Evolutionary conservation across 2,797 vertebrate genomes (phyloP), one percentile per base, ranked within the genome.

Genomic region (Varecia variegata): DNA sequence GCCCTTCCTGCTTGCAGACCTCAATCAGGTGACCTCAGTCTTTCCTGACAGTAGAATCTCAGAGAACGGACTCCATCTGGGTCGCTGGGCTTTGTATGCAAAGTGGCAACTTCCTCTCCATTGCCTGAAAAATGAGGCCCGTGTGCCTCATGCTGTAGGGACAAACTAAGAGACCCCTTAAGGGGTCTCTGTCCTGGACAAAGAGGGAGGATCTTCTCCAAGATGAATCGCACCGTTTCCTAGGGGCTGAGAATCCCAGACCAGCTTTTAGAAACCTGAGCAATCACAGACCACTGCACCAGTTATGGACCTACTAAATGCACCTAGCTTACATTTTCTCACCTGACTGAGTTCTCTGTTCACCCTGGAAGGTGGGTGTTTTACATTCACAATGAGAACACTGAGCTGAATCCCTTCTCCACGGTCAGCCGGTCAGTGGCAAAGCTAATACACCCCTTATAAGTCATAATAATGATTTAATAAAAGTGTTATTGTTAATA

Each of bases 401-500:
- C 21, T 5, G 15, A 35, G 58, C 12, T 3, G 32, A 83, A 8
- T 71, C 6, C 11, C 45, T 32, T 47, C 74, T 84, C 40, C 38
- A 25, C 27, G 81, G 83, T 79, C 89, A 11, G 56, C 20, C 10
- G 2, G 71, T 62, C 54, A n/a, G 30, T 2, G 58, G 40, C 45
- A 71, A 81, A 76, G 71, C 77, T 80, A 30, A 81, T 50, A 21
- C 1, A 14, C 11, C 43, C 60, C 54, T 52, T 18, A 9, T 12
- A 35, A 52, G 52, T 54, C 68, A 47, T 27, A 82, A 73, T 1
- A 47, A 85, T 15, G 7, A 54, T 86, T 91, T 87, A 74, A 82
- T 88, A 40, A 90, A 71, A 68, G 47, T 65, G 25, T 52, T 81
- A 47, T 38, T 92, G 93, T 96, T 88, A 71, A 93, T 73, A 88